Base-by-base conservation (phyloP, 2,113 vertebrate species). In the Xiphias gladius region DNA sequence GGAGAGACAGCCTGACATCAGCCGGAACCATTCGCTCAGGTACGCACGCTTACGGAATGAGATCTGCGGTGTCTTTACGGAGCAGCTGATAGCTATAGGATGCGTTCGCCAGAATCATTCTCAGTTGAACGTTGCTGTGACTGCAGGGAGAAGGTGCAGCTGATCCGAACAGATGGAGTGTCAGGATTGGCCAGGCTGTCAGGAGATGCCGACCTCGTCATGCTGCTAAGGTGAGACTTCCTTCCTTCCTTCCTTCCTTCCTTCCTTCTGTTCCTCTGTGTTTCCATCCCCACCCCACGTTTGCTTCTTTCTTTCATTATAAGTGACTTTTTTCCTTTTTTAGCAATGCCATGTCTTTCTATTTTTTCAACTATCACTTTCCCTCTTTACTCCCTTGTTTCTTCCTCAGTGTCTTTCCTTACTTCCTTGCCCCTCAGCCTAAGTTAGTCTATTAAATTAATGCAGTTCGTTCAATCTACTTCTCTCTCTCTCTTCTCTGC, bases 1-100 rank as follows among this genome's bases (percentile, higher is more conserved):
- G 89, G 98, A 99, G 76, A 96, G 98, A 70, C 98, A 99, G 26
- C 96, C 97, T 37, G 98, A 98, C 82, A 95, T 99, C 73, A 96
- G 91, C 89, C 96, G 97, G 89, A 98, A 99, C 92, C 97, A 98
- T 86, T 96, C 97, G 93, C 97, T 99, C 96, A 99, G 98, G 98
- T 99, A 91, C 24, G 19, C 5, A 41, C 24, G 57, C 55, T 26
- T 7, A 7, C 16, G 30, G 26, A 8, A 26, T 55, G 1, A n/a
- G n/a, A 17, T 50, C 4, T 6, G 7, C 17, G 8, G 39, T 39
- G 37, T 19, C n/a, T 22, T 5, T 59, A 16, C 19, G n/a, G 32
- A 32, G 26, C 6, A n/a, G 30, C 69, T 58, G 32, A 41, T 57
- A 26, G 11, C 52, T 39, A 32, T 12, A 19, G 41, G 37, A 28